Evolutionary conservation across 2,888 invertebrate species (phyloP), one percentile per base, ranked within the genome.

Genomic region (Sphaerophoria taeniata): DNA sequence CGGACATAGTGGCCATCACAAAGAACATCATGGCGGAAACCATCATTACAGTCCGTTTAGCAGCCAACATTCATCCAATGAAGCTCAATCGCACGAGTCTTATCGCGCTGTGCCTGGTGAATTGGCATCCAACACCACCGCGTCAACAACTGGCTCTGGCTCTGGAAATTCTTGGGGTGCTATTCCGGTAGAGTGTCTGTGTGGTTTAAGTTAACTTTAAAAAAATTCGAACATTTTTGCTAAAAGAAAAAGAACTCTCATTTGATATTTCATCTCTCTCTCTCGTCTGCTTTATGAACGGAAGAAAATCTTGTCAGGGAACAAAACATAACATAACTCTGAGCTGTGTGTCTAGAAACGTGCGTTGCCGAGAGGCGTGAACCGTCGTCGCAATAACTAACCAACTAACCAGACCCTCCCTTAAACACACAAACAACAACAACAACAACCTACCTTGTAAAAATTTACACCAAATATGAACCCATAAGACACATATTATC

Each of bases 141-240:
- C 76, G 45, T 61, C 83, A 79, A 78, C n/a, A n/a, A n/a, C n/a
- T n/a, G n/a, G n/a, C n/a, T n/a, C 74, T 60, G 61, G 76, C 60
- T 63, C 67, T 61, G 87, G 72, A 67, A 61, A 63, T 80, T 77
- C 89, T 77, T 87, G 90, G 74, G 88, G 89, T 87, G 90, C 91
- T 88, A 92, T 93, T 90, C 92, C 93, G 93, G 93, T 93, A 93
- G 90, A 90, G 89, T 88, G 88, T 88, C 71, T 85, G 87, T 69
- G 79, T 85, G 85, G 85, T 85, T 85, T 85, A 80, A 80, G 72
- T 80, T 80, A 80, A 58, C 63, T 72, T 80, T 72, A 76, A 70
- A 81, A 24, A 24, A 24, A n/a, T 36, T 79, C 70, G 51, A 65
- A 63, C 49, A 24, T 24, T 24, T 24, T 24, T 12, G 12, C 39